phyloP scores from a whole-genome alignment of 2,888 invertebrate genomes.

The Heliconius ismenius region DNA sequence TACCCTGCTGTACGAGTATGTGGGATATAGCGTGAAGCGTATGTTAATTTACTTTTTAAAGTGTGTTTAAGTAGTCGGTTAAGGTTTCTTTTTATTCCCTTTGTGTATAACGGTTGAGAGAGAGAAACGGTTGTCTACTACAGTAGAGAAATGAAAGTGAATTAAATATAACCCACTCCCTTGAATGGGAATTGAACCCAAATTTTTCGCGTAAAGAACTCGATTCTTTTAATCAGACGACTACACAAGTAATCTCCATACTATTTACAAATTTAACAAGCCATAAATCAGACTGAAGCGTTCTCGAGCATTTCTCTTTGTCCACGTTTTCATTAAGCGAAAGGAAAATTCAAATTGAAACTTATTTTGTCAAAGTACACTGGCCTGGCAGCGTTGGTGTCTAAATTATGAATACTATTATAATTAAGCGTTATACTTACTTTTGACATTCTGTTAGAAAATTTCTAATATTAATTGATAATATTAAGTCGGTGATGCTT shows the following conservation, averaged over 20 bases:
- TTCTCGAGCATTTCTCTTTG: conserved; percentile 11
- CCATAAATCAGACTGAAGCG: conserved; percentile 28
- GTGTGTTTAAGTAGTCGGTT: too few species aligned
- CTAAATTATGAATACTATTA: neutral
- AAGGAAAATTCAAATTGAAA: conserved; percentile 20
- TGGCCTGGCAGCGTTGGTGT: neutral
- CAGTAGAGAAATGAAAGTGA: too few species aligned
- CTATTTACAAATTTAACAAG: conserved; percentile 36
- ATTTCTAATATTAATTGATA: neutral
- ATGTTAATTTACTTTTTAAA: too few species aligned
- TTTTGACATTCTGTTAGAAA: neutral
- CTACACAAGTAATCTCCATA: conserved; percentile 21
- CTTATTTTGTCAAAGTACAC: conserved; percentile 16
- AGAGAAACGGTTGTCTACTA: too few species aligned
- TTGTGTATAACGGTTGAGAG: too few species aligned
- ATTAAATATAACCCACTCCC: too few species aligned
- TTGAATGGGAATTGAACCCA: too few species aligned
- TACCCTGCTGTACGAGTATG: too few species aligned
- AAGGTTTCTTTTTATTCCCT: too few species aligned
- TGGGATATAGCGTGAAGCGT: too few species aligned
- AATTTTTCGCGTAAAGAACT: too few species aligned
- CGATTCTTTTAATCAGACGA: conserved; percentile 23
- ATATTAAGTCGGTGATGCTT: too few species aligned
- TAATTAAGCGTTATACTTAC: neutral
- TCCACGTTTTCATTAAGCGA: neutral